phyloP scores from a whole-genome alignment of 2,113 vertebrate genomes.

The Sinocyclocheilus maitianheensis region DNA sequence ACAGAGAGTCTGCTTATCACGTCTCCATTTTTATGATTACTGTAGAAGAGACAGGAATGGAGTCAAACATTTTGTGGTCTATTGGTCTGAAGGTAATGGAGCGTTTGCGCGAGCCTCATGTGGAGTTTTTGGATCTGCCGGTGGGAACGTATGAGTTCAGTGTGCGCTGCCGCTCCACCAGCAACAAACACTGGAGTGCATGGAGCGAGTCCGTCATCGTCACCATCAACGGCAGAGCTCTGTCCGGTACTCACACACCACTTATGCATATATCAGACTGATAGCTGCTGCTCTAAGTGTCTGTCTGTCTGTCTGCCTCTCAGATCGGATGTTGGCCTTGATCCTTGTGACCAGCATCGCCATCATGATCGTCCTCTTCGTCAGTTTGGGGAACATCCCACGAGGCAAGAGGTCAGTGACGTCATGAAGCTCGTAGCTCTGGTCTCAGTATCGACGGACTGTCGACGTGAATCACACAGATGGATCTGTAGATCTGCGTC shows the following conservation, averaged over 20 bases:
- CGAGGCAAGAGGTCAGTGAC: conserved; percentile 71
- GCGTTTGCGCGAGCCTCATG: conserved; percentile 66
- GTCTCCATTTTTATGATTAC: background rate
- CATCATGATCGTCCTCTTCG: conserved; percentile 63
- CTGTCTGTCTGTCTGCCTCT: background rate
- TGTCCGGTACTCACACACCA: conserved; percentile 57
- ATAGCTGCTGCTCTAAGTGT: too few relatives aligned
- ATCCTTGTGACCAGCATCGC: conserved; percentile 64
- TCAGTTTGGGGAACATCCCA: conserved; percentile 65
- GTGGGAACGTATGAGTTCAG: conserved; percentile 65
- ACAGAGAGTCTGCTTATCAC: too few relatives aligned
- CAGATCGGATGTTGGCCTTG: conserved; percentile 68
- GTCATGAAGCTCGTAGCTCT: too few relatives aligned
- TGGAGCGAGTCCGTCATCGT: conserved; percentile 70
- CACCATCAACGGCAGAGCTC: conserved; percentile 57
- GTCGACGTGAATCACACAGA: too few relatives aligned
- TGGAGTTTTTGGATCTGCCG: conserved; percentile 72
- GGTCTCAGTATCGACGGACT: too few relatives aligned
- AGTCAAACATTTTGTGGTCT: too few relatives aligned
- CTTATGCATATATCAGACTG: too few relatives aligned
- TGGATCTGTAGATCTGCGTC: too few relatives aligned
- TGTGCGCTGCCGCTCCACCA: conserved; percentile 70
- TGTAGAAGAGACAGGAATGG: too few relatives aligned
- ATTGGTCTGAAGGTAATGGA: conserved; percentile 66
- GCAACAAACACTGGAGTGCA: conserved; percentile 72